Conservation (phyloP, 2,113 vertebrate species). For the Sceloporus undulatus region DNA sequence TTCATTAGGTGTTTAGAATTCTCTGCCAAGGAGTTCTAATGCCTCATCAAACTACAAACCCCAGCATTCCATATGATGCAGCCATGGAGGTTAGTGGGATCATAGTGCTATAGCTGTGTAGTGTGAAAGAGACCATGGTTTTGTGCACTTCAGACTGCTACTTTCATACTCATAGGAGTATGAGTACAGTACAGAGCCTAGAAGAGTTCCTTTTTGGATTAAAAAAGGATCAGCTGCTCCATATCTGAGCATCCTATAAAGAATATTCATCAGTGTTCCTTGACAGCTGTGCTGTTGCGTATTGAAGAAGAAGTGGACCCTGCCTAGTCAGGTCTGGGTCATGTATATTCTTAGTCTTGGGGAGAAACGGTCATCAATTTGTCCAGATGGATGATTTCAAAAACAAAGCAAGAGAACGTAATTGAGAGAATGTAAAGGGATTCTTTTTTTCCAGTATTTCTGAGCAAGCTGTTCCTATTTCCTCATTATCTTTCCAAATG, state of each 20-base stretch:
- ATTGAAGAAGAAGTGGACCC: not conserved
- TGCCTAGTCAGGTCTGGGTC: not conserved
- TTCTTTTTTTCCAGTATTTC: not conserved
- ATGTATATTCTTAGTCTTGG: not conserved
- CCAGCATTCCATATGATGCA: no score
- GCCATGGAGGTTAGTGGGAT: no score
- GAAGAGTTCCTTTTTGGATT: not conserved
- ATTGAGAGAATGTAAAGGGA: constrained; percentile 12
- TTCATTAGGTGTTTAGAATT: no score
- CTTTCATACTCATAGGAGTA: not conserved
- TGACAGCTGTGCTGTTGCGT: not conserved
- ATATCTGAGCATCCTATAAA: not conserved
- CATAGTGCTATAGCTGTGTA: no score
- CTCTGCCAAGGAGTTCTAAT: no score
- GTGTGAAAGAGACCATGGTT: not conserved
- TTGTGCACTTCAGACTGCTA: not conserved
- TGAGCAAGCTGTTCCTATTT: constrained; percentile 37
- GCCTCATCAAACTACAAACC: no score
- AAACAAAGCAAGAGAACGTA: constrained; percentile 26
- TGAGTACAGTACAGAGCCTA: not conserved
- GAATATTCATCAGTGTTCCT: not conserved
- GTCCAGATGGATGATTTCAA: not conserved
- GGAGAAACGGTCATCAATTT: not conserved
- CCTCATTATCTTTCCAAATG: constrained; percentile 3
- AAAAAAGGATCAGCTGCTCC: not conserved